Base-by-base conservation (phyloP, 2,113 vertebrate species). In the Triplophysa rosa region DNA sequence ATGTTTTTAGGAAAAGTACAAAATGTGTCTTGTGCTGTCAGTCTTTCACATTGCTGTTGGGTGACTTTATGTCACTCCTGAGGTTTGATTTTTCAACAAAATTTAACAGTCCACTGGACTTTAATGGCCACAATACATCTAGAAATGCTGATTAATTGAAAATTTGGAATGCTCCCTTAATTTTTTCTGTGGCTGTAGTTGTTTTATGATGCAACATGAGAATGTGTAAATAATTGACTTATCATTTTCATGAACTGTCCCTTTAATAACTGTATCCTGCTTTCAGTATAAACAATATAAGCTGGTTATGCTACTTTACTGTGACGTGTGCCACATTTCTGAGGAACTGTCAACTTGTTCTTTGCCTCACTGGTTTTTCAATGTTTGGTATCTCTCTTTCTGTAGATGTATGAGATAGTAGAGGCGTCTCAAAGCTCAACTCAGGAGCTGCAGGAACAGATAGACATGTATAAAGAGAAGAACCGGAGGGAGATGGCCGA, bases 381-480 rank as follows among this genome's bases (percentile, higher is more conserved):
- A 9, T 63, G 12, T 70, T 67, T 42, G 45, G 82, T 70, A 8
- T 64, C 14, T 77, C 16, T 70, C 2, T 82, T 21, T 40, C 72
- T 82, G n/a, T 84, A 99, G 97, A 96, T 98, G 94, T 93, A 93
- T 2, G 95, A 96, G 82, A 95, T 96, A 11, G 90, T 95, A 0
- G 94, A 93, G 63, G 92, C 89, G 0, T 96, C 96, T 1, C 95
- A 94, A 86, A 94, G 87, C 0, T 97, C 97, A 8, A 89, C 95
- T 0, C 86, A 93, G 80, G 95, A 98, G 83, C 93, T 98, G 83
- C 96, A 97, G 89, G 95, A 93, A 84, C 96, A 98, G 86, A 94
- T 99, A 81, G 92, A 96, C 77, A 94, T 96, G 79, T 96, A 95
- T 82, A 98, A 95, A 81, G 98, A 98, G 83, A 99, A 96, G 85